Evolutionary conservation across 2,113 vertebrate genomes (phyloP).

Genomic region (Chionis minor): DNA sequence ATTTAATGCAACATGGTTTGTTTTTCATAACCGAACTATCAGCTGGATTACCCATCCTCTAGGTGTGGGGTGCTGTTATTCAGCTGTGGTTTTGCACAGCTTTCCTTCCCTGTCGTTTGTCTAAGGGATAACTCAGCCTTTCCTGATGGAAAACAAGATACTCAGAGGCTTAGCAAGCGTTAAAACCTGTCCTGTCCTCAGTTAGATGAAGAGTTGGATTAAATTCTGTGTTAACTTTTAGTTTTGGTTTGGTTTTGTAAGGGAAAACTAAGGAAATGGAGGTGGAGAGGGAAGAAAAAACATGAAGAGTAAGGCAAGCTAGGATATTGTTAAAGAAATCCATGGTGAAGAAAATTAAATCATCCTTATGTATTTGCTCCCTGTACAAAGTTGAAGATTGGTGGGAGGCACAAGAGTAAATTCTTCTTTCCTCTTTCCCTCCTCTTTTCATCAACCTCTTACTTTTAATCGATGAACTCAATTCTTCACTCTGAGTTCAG

Average conservation of each 20-base stretch:
- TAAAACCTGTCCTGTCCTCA: neutral
- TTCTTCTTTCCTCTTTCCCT: neutral
- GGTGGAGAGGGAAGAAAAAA: neutral
- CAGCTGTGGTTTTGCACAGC: neutral
- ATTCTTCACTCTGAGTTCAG: neutral
- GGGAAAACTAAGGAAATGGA: neutral
- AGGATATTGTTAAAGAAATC: neutral
- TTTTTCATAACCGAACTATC: rapidly evolving
- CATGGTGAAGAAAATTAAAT: neutral
- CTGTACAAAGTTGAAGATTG: neutral
- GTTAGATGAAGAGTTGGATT: neutral
- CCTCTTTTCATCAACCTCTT: neutral
- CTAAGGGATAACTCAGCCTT: neutral
- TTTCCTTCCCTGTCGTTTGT: neutral
- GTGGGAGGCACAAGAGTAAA: neutral
- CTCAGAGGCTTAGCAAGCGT: rapidly evolving
- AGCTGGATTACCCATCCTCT: neutral
- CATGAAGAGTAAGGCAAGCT: neutral
- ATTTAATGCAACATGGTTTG: neutral
- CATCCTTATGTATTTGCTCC: neutral
- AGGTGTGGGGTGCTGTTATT: neutral
- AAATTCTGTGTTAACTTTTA: neutral
- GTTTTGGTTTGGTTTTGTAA: neutral
- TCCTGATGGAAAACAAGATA: neutral
- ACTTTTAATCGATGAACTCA: neutral